Base-by-base conservation (phyloP, 2,797 vertebrate genomes). In the Hoplostethus mediterraneus region DNA sequence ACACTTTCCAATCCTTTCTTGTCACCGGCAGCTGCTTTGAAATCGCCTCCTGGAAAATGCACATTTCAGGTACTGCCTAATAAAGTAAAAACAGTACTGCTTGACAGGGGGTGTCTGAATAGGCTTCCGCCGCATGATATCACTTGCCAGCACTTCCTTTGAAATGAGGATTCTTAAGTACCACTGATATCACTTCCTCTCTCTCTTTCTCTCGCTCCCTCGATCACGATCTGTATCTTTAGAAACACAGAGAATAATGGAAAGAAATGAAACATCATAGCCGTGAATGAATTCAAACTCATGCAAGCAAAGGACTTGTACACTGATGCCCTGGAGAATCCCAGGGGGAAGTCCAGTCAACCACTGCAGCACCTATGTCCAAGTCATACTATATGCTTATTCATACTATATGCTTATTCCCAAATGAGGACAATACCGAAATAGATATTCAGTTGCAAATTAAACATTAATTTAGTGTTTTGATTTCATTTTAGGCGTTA, bases 91-190 rank as follows among this genome's bases (percentile, higher is more conserved):
- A 48, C 28, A 45, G 47, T 48, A 14, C 14, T 66, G 65, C 70
- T 63, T 67, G 64, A 81, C 53, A 25, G 14, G 28, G 9, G 28
- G 9, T 8, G 12, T 44, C 54, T 58, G 44, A 69, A 63, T 72
- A 38, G 33, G 13, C 10, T 52, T 68, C 72, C 56, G 55, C 40
- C 68, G 64, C 49, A 33, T 71, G 52, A 47, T 31, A 75, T 52
- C 36, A 7, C 55, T 45, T 67, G 63, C 65, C 61, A 65, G 55
- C 33, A 59, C 53, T 70, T 60, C 38, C 51, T 74, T 66, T 54
- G 47, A 76, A 71, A 84, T 70, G 8, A 13, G 48, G 57, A 65
- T 1, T 21, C 59, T 31, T 3, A 28, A 1, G 28, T 28, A 30
- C 56, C 63, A 69, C 59, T 71, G 71, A 57, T 57, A 12, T 40